Conservation (phyloP, 2,888 invertebrate genomes). For the Lasioglossum morio region DNA sequence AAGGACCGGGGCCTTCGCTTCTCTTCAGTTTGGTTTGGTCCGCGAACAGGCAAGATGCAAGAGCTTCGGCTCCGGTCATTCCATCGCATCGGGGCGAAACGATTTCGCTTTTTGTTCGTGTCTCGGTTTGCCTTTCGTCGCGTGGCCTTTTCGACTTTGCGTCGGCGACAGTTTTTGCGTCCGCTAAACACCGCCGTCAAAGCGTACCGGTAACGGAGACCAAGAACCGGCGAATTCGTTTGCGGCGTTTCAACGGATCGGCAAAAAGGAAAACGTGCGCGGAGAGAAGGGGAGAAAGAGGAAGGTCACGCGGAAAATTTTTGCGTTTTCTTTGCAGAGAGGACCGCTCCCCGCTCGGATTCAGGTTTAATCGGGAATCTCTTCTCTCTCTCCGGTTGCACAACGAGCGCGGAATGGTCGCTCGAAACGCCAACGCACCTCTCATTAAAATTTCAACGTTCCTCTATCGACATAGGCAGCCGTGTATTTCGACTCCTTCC, state of each 20-base stretch:
- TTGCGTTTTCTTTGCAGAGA: neutral
- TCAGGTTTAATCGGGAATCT: constrained; percentile 15
- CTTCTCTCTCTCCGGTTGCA: neutral
- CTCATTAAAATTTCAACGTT: neutral
- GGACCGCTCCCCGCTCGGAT: neutral
- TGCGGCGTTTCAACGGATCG: neutral
- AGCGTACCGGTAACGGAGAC: constrained; percentile 19
- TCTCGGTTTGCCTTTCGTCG: constrained; percentile 2
- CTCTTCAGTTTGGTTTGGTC: constrained; percentile 21
- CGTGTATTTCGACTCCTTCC: neutral
- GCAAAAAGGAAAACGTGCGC: neutral
- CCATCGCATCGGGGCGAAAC: constrained; percentile 18
- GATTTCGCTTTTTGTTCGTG: constrained; percentile 26
- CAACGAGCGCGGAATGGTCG: neutral
- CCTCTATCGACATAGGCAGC: neutral
- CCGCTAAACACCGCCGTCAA: constrained; percentile 41
- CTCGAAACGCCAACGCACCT: neutral
- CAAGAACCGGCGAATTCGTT: neutral
- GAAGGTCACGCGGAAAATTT: neutral
- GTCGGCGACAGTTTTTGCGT: constrained; percentile 41
- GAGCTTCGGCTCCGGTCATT: constrained; percentile 57
- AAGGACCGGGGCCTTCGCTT: constrained; percentile 21
- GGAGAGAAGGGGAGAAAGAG: neutral
- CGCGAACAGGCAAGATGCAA: constrained; percentile 44
- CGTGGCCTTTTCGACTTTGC: constrained; percentile 20